Evolutionary conservation across 1,140 invertebrate species (phyloP), one percentile per base, ranked within the genome.

Genomic region (Zaprionus davidi): DNA sequence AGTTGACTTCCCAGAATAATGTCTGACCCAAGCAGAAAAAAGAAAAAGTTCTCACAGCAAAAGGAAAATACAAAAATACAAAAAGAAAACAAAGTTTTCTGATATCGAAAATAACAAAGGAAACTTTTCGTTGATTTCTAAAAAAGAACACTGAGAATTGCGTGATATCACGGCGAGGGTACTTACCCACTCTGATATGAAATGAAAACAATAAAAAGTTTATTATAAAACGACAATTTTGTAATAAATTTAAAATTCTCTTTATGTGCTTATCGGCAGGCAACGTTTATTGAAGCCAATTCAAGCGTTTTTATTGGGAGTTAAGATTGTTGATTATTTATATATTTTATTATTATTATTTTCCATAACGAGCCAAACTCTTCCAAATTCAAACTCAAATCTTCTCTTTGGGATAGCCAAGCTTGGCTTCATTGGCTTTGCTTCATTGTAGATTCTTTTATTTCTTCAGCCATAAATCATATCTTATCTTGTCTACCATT

Each of bases 1-100:
- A 7, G 34, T 51, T 51, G 46, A 51, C 26, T 68, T 68, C 60
- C 11, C 44, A 20, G 44, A 24, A 34, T n/a, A 63, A 9, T 63
- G 44, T 44, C 56, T 49, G 60, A 46, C 17, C 12, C 36, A 46
- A 46, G 41, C 41, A 15, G 36, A 5, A n/a, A 7, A 22, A 51
- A 51, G 20, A n/a, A 7, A 22, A 51, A 51, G 20, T 51, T 51
- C 46, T 51, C 46, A 24, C 4, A 24, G 46, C 4, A 51, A 51
- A 13, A 51, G 9, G 41, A 24, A 24, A 22, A 22, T 2, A 22
- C 20, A 20, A 20, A 20, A 22, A 41, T 41, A 15, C 13, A 41
- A 15, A 24, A 24, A 13, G 20, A 20, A 49, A 20, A 51, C 11
- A 51, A 22, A 51, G 3, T 51, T 24, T 51, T 51, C 20, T 46